These are phyloP conservation scores for Neomorphus geoffroyi DNA, from an alignment of 2,797 vertebrate species.

Conservation along the genomic window DNA sequence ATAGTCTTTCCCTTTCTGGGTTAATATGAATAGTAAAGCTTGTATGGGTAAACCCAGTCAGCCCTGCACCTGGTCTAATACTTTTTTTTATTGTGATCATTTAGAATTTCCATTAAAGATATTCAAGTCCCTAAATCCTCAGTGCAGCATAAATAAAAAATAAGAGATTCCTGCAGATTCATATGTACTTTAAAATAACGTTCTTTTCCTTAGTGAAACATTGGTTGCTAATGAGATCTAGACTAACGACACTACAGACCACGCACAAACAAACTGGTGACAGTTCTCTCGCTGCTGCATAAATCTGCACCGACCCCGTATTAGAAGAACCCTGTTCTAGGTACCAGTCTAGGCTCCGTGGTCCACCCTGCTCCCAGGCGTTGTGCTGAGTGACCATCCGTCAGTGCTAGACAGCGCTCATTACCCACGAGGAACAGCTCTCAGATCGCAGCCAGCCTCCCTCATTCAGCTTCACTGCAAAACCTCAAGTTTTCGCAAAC, in stretches of 20 bases:
- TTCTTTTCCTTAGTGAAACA: neutral
- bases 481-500: neutral
- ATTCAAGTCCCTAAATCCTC: slow-evolving; percentile 52
- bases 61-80: slow-evolving; percentile 51
- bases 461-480: neutral
- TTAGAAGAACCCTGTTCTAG: neutral
- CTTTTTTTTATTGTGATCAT: slow-evolving; percentile 37
- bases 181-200: neutral
- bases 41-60: slow-evolving; percentile 55
- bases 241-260: neutral
- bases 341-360: neutral
- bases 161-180: slow-evolving; percentile 25
- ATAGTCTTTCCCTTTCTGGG: slow-evolving; percentile 68
- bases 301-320: neutral
- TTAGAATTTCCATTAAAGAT: slow-evolving; percentile 65
- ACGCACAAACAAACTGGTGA: neutral
- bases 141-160: slow-evolving; percentile 69
- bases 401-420: neutral
- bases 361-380: neutral
- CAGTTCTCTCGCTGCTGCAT: neutral
- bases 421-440: neutral
- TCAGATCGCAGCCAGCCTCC: neutral
- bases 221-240: neutral
- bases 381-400: neutral
- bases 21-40: slow-evolving; percentile 65